Evolutionary conservation across 2,797 vertebrate genomes (phyloP), one percentile per base, ranked within the genome.

Genomic region (Vipera latastei): DNA sequence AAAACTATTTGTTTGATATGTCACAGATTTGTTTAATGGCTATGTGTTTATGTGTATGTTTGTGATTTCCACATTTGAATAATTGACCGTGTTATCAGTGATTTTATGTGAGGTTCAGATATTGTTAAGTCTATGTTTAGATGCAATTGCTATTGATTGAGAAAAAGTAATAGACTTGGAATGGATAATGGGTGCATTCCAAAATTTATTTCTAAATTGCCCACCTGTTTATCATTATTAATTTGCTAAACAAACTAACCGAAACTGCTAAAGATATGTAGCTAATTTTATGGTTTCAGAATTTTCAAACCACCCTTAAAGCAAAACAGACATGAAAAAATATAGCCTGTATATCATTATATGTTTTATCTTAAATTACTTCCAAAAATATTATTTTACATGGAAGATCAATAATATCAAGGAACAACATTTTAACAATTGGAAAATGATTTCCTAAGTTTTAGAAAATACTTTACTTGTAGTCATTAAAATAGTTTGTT

Each of bases 371-470:
- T 92, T 89, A 7, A 38, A 4, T 90, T 91, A 57, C 2, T 91
- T 92, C 53, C 44, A 65, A 2, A 56, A 93, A 0, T 92, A 51
- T 90, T 9, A 6, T 12, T 83, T 83, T 28, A 20, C 61, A 51
- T 55, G 55, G 7, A 32, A 94, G 61, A 53, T 20, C 4, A 57
- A 28, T 89, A 83, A 48, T 1, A 83, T 25, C 20, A 48, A 44
- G 8, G 73, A 1, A 83, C 73, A 83, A 89, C 22, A 86, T 25
- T 95, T 90, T 91, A 93, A 0, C 53, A 93, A 28, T 25, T 86
- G 93, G 38, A 61, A 83, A 28, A 14, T 91, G 18, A 92, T 94
- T 96, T 90, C 90, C 48, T 59, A 59, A n/a, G 25, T 59, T 26
- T 69, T 4, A 51, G 60, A n/a, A 8, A 59, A 0, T 5, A 61